Conservation (phyloP, 2,888 invertebrate species). For the Trypoxylon attenuatum region DNA sequence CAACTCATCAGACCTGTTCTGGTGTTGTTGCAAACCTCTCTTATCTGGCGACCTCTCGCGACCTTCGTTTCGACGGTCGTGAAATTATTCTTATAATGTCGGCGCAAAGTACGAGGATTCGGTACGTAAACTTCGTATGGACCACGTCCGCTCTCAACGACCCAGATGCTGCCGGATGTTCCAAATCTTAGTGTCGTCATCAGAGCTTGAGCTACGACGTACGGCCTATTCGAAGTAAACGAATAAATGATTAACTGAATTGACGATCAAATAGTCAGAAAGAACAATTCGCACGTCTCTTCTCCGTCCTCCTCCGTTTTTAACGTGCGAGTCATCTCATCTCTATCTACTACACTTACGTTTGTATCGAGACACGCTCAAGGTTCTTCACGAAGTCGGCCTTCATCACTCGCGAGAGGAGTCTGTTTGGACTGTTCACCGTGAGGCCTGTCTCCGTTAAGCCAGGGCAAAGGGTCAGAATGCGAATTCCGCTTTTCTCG, state of each 20-base stretch:
- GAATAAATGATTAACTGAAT: background rate
- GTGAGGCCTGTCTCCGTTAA: constrained; percentile 70
- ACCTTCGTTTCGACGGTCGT: constrained; percentile 50
- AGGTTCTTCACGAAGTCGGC: constrained; percentile 70
- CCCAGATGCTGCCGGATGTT: constrained; percentile 67
- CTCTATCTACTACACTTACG: constrained; percentile 53
- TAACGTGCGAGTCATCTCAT: background rate
- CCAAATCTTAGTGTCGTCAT: constrained; percentile 61
- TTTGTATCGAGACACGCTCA: constrained; percentile 67
- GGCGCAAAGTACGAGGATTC: constrained; percentile 60
- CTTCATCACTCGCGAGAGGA: constrained; percentile 68
- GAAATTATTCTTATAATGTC: constrained; percentile 68
- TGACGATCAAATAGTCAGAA: background rate
- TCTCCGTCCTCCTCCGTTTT: background rate
- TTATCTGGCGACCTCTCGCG: constrained; percentile 56
- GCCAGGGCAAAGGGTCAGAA: constrained; percentile 73
- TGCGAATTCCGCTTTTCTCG: constrained; percentile 69
- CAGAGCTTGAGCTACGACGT: constrained; percentile 66
- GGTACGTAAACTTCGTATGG: constrained; percentile 67
- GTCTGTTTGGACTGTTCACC: constrained; percentile 65
- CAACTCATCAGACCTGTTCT: constrained; percentile 65
- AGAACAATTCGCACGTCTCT: background rate
- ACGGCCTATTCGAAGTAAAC: constrained; percentile 53
- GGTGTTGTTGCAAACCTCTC: constrained; percentile 64
- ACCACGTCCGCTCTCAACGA: constrained; percentile 65